Base-by-base conservation (phyloP, 2,113 vertebrate species). In the Castor canadensis region DNA sequence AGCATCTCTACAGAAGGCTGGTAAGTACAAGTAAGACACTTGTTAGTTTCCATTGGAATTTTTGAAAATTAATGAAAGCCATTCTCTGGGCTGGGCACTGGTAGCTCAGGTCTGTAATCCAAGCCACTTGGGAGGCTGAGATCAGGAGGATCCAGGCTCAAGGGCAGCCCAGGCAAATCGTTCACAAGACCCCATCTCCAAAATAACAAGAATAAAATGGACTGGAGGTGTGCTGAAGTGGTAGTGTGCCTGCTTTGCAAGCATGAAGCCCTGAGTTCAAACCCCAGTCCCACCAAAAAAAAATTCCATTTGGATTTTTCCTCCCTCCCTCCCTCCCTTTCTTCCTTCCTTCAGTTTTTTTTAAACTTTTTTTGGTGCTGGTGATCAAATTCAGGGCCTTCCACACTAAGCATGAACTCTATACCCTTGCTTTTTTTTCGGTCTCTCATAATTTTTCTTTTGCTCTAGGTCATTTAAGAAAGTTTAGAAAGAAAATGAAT, bases 1-100 rank as follows among this genome's bases (percentile, higher is more conserved):
- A 28, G 97, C 98, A 72, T 87, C 99, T 83, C 94, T 98, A 93
- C 98, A 98, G 94, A 99, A 99, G 95, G 98, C 98, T 16, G 98
- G 99, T 99, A 98, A 98, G 99, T 98, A 86, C 91, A 49, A 69
- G 72, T 32, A 11, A 71, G 52, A 79, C 5, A 0, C 54, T 43
- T 82, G 28, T 17, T 54, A n/a, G 47, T 91, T 67, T 80, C 40
- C 32, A 40, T 38, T 40, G 24, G 38, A 40, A 73, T 64, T 85
- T 96, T 64, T 22, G 62, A 67, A 71, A 94, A 90, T 88, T 96
- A 30, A 76, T 5, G 75, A 93, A 92, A 60, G 16, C 32, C 69
- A 20, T 66, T 76, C 15, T n/a, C n/a, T n/a, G n/a, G n/a, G n/a
- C n/a, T n/a, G n/a, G n/a, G n/a, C n/a, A n/a, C n/a, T n/a, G n/a